Conservation (phyloP, 1,140 invertebrate species). For the Delia radicum region DNA sequence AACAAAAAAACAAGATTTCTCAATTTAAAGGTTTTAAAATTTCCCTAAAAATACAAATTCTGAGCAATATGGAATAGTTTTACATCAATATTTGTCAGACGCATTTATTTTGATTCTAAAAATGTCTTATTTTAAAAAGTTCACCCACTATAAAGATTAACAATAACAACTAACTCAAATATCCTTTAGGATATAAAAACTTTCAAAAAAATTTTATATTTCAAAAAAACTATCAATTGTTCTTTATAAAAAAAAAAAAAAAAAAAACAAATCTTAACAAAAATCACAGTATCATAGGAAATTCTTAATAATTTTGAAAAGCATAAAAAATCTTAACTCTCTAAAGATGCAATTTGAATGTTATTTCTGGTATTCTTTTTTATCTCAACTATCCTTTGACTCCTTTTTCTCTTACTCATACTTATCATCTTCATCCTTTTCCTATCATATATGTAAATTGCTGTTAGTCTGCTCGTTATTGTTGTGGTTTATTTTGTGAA, state of each 20-base stretch:
- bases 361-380: neutral
- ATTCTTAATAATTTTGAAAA: neutral
- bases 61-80: too few species aligned
- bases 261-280: neutral
- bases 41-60: too few species aligned
- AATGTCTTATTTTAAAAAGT: too few species aligned
- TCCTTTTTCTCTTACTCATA: neutral
- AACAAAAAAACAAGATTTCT: too few species aligned
- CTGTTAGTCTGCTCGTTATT: slow-evolving; percentile 18
- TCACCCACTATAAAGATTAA: too few species aligned
- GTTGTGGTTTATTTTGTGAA: slow-evolving; percentile 17
- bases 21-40: too few species aligned
- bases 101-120: too few species aligned
- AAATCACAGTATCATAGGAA: neutral
- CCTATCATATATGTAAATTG: slow-evolving; percentile 6
- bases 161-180: too few species aligned
- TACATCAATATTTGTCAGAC: too few species aligned
- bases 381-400: neutral
- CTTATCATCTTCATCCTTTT: neutral
- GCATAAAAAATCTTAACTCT: neutral
- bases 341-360: slow-evolving; percentile 19
- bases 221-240: too few species aligned
- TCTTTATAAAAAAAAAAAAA: neutral
- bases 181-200: too few species aligned
- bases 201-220: too few species aligned